Base-by-base conservation (phyloP, 2,888 invertebrate species). In the Mythimna ferrago region DNA sequence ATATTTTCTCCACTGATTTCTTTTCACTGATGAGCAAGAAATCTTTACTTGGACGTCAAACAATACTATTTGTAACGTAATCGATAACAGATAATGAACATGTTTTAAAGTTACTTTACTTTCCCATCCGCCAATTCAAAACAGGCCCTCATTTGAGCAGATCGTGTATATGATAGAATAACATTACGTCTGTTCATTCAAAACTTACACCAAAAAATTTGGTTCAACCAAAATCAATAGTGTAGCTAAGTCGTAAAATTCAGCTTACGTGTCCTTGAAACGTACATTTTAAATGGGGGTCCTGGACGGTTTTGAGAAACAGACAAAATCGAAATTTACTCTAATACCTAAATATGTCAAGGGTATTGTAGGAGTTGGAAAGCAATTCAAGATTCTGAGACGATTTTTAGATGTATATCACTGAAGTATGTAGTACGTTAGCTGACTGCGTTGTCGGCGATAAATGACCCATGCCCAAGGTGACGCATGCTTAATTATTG, bases 401-500 rank as follows among this genome's bases (percentile, higher is more conserved):
- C 11, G 41, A 41, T 54, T 3, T 38, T 53, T 57, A 35, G 14
- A 58, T 58, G 14, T 64, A 2, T 44, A 26, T 21, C 4, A 48
- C 11, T 44, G 21, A 76, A 57, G 35, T 66, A 35, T 53, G 19
- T 51, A 6, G 16, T 26, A 16, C 16, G 32, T 41, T 53, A 19
- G 19, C 7, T 19, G 26, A 19, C 19, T 32, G 14, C 61, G 41
- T 41, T 21, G 61, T 57, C 16, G 41, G 51, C 69, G 67, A 69
- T 62, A 65, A 78, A 67, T 80, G 77, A 80, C 62, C 71, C 7
- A 21, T 51, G 64, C 71, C 69, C 85, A 83, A 81, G 76, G 66
- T 81, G 80, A 71, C 78, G 77, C 68, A 67, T 74, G 63, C 76
- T 81, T 80, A 76, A 84, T 76, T 80, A 85, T 74, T 81, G 84